Evolutionary conservation across 2,113 vertebrate species (phyloP).

Genomic region (Serinus canaria): DNA sequence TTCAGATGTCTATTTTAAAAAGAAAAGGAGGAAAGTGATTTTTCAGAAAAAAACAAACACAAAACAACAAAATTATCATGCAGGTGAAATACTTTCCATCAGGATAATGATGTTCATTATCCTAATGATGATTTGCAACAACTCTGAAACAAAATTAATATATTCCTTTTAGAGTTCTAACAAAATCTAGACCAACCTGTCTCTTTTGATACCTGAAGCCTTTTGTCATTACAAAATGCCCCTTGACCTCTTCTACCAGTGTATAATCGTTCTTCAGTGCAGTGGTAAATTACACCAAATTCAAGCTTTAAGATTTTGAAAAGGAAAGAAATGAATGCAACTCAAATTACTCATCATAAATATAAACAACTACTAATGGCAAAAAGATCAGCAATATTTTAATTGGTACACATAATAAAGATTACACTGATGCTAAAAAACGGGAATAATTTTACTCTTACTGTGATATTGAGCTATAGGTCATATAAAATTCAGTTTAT

Average conservation of each 20-base stretch:
- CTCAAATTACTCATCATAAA: constrained; percentile 65
- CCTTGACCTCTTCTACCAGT: constrained; percentile 84
- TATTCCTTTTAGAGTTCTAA: constrained; percentile 59
- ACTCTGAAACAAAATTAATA: constrained; percentile 67
- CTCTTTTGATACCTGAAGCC: constrained; percentile 81
- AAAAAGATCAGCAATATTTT: constrained; percentile 60
- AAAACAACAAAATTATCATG: constrained; percentile 37
- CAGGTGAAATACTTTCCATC: constrained; percentile 32
- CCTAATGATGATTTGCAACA: constrained; percentile 57
- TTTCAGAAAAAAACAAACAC: constrained; percentile 36
- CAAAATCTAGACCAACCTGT: constrained; percentile 76
- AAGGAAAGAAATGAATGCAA: constrained; percentile 58
- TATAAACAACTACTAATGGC: constrained; percentile 66
- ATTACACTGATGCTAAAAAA: constrained; percentile 36
- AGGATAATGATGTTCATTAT: constrained; percentile 47
- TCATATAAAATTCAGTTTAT: constrained; percentile 33
- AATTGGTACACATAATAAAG: constrained; percentile 51
- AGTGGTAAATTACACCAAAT: constrained; percentile 88
- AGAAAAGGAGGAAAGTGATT: constrained; percentile 27
- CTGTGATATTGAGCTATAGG: background rate
- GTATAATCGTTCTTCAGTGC: constrained; percentile 85
- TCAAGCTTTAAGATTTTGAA: constrained; percentile 78
- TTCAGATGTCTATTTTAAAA: background rate
- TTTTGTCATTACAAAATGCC: constrained; percentile 85
- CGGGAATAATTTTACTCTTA: constrained; percentile 31